A percentile compares a stretch with the other conserved stretches of the same genome.
Evolutionary conservation across 1,140 invertebrate species (phyloP).

Genomic region (Tetragonula clypearis): DNA sequence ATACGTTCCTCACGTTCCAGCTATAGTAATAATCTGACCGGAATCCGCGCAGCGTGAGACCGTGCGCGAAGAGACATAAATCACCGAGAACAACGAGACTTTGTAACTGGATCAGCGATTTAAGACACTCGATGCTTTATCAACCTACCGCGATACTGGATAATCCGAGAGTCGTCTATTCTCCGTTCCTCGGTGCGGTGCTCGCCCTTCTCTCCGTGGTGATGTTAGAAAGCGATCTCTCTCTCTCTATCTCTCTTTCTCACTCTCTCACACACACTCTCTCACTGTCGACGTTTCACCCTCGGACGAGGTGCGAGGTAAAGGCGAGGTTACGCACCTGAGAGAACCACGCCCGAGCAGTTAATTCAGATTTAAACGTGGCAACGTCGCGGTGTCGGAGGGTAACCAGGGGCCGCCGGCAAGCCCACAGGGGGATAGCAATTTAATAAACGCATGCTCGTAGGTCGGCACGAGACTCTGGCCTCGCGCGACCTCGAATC

Average conservation of each 20-base stretch:
- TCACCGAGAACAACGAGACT: not conserved
- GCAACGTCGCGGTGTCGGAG: constrained; percentile 59
- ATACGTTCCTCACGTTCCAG: no score
- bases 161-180: not conserved
- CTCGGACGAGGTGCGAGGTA: not conserved
- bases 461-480: constrained; percentile 48
- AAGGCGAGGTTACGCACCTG: not conserved
- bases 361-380: constrained; percentile 73
- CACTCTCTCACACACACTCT: no score
- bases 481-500: constrained; percentile 57
- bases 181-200: not conserved
- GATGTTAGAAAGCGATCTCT: no score
- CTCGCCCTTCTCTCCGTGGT: no score
- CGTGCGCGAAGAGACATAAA: not conserved
- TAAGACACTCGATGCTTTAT: not conserved
- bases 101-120: constrained; percentile 9
- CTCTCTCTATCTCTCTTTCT: no score
- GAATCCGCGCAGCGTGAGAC: not conserved
- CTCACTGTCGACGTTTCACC: not conserved
- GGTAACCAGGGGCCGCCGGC: constrained; percentile 24
- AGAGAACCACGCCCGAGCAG: constrained; percentile 65
- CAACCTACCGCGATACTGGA: not conserved
- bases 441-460: constrained; percentile 73
- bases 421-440: constrained; percentile 59
- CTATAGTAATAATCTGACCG: not conserved